phyloP scores from a whole-genome alignment of 1,140 invertebrate species.

The Chironomus tepperi region DNA sequence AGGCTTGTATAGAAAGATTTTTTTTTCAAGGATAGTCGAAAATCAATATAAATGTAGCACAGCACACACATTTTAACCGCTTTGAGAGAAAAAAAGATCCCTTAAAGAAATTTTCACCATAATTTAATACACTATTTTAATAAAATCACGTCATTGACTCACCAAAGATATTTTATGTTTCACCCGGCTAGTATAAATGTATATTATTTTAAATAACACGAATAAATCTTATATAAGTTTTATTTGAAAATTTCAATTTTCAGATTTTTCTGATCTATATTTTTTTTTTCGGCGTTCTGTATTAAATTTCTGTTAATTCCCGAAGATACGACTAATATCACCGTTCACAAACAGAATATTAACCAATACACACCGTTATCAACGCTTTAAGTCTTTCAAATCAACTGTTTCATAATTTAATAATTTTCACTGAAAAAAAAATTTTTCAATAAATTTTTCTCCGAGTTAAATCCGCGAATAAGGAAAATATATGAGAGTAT shows the following conservation, averaged over 20 bases:
- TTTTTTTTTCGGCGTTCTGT: not conserved
- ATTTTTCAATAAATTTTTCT: too few relatives aligned
- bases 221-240: slow-evolving; percentile 11
- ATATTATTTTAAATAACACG: not conserved
- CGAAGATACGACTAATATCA: not conserved
- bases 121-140: not conserved
- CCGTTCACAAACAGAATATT: not conserved
- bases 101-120: not conserved
- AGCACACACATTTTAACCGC: too few relatives aligned
- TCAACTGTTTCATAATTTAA: not conserved
- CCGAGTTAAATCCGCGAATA: not conserved
- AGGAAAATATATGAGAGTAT: too few relatives aligned
- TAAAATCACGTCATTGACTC: not conserved
- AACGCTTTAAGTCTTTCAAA: not conserved
- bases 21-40: not conserved
- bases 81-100: too few relatives aligned
- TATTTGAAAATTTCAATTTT: slow-evolving; percentile 1
- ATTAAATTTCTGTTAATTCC: not conserved
- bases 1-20: slow-evolving; percentile 1
- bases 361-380: not conserved
- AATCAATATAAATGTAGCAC: not conserved
- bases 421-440: too few relatives aligned
- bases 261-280: not conserved
- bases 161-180: not conserved
- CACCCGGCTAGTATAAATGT: not conserved